These are phyloP conservation scores for Polyommatus iphigenia DNA, from an alignment of 2,888 invertebrate species.

Conservation along the genomic window DNA sequence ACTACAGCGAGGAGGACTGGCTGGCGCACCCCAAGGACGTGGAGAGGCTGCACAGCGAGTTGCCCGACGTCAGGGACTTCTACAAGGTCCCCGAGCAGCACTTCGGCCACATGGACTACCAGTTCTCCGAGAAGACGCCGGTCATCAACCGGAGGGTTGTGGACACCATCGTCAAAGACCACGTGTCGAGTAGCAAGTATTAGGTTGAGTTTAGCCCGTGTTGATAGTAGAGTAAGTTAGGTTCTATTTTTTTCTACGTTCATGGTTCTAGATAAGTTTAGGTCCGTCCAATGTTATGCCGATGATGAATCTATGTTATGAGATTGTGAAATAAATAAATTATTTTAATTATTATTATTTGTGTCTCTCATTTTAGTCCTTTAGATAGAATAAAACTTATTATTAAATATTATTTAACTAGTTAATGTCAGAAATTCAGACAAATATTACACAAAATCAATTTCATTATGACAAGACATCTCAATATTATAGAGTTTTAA, in stretches of 20 bases:
- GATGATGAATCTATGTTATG: constrained; percentile 5
- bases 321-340: constrained; percentile 10
- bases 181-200: not conserved
- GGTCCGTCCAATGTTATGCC: constrained; percentile 15
- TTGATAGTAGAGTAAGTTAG: constrained; percentile 9
- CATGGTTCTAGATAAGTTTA: not conserved
- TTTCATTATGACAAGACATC: too few species aligned
- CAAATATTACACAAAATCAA: too few species aligned
- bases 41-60: constrained; percentile 69
- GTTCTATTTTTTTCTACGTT: too few species aligned
- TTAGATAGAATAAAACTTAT: not conserved
- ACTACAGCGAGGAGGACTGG: constrained; percentile 82
- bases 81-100: constrained; percentile 77
- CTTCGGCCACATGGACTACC: constrained; percentile 72
- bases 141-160: constrained; percentile 61
- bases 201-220: not conserved
- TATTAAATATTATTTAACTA: too few species aligned
- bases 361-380: not conserved
- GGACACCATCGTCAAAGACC: not conserved
- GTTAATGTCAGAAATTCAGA: not conserved
- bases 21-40: constrained; percentile 82
- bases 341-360: not conserved
- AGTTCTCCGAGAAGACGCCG: constrained; percentile 63
- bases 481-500: too few species aligned
- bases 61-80: constrained; percentile 78